Percentiles rank a stretch among this genome's conserved stretches.
phyloP scores from a whole-genome alignment of 1,140 invertebrate genomes.

The Apis florea region DNA sequence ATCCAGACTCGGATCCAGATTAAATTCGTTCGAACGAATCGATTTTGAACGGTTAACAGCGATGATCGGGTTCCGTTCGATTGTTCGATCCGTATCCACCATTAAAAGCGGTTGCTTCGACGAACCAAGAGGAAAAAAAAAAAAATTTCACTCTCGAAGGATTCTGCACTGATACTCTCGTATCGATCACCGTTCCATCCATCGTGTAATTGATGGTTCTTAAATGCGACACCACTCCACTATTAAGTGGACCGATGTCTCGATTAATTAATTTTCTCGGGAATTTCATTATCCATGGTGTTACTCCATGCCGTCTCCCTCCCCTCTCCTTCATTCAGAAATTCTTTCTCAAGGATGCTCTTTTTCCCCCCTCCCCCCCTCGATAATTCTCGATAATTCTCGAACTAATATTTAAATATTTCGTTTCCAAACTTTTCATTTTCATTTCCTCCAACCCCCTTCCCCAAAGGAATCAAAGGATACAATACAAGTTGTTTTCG shows the following conservation, averaged over 20 bases:
- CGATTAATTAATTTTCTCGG: conserved; percentile 63
- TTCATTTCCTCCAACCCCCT: background rate
- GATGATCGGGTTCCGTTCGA: background rate
- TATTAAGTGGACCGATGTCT: conserved; percentile 43
- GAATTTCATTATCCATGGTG: conserved; percentile 50
- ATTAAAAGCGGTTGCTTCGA: background rate
- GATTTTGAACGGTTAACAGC: background rate
- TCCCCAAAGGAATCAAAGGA: background rate
- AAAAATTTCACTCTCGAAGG: background rate
- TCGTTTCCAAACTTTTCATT: background rate
- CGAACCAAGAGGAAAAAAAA: background rate
- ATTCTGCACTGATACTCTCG: background rate
- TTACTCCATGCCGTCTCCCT: background rate
- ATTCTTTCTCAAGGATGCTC: background rate
- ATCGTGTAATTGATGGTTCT: conserved; percentile 7
- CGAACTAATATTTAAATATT: background rate
- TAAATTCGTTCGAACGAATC: conserved; percentile 6
- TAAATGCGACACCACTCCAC: conserved; percentile 21
- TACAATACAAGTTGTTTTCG: background rate
- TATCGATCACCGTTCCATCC: conserved; percentile 16
- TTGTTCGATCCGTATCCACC: background rate
- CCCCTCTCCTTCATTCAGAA: too few relatives aligned
- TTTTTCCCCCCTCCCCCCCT: background rate
- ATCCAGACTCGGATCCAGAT: background rate
- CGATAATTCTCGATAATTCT: background rate